Base-by-base conservation (phyloP, 92 coral and sea anemone species). In the Umimayanthus kanabou region DNA sequence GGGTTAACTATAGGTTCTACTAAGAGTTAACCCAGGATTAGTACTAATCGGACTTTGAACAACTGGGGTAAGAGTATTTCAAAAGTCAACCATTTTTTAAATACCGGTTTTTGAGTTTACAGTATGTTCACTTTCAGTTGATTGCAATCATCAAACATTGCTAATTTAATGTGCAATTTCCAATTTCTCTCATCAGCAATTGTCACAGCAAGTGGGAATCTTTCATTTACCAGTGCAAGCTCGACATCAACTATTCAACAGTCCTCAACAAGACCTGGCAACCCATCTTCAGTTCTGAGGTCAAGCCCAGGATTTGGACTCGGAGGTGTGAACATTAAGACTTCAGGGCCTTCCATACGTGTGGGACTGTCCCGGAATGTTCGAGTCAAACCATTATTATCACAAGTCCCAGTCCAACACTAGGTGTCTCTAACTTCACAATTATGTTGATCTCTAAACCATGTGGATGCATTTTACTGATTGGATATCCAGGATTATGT, bases 291-390 rank as follows among this genome's bases (percentile, higher is more conserved):
- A 49, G 88, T 89, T 37, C 87, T 88, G n/a, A 88, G 85, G 37
- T 73, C 86, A 45, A 90, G 92, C 49, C 92, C 93, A 15, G 84
- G 92, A 23, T 80, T 90, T 66, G 96, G 96, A 20, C 96, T 95
- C 5, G 95, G 94, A 6, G 98, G 93, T 30, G 91, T 96, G 6
- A 90, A 93, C 53, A 91, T 95, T 67, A 95, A 92, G 74, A 81
- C 90, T 11, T 77, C 98, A 45, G 96, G 98, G 22, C 94, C 93
- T 39, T 93, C 98, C 37, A 89, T 96, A 49, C 92, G 98, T 58
- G 88, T 96, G 55, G 98, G 98, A 26, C 98, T 96, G 73, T 96
- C 98, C 80, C 89, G 98, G 81, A 95, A 96, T 92, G 94, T 92
- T 22, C 91, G 98, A 30, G 98, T 96, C 23, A 96, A 95, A 76